A percentile compares a stretch with the other conserved stretches of the same genome.
Evolutionary conservation across 2,113 vertebrate genomes (phyloP).

Genomic region (Deroptyus accipitrinus): DNA sequence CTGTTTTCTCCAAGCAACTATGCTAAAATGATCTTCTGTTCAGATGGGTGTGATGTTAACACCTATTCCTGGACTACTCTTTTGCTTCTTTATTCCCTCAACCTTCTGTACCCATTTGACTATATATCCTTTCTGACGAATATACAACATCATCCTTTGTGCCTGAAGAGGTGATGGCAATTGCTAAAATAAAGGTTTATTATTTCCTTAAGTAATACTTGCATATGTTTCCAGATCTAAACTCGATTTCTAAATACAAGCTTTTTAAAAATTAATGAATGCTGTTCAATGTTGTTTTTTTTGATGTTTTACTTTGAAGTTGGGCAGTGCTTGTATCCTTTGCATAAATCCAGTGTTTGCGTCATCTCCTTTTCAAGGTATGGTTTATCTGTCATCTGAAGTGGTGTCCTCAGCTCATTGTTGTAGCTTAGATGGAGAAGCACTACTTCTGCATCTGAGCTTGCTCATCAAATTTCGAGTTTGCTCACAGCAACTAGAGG

Average conservation of each 20-base stretch:
- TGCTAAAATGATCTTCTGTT: neutral
- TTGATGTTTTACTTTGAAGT: neutral
- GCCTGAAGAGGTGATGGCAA: neutral
- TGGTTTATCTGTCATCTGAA: neutral
- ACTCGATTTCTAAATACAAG: neutral
- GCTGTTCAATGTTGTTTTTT: neutral
- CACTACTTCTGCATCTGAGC: neutral
- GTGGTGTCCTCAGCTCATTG: neutral
- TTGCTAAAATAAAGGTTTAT: neutral
- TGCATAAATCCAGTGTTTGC: neutral
- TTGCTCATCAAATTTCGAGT: neutral
- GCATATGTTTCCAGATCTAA: neutral
- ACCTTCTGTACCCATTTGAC: neutral
- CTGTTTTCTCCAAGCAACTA: conserved; percentile 9
- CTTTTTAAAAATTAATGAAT: neutral
- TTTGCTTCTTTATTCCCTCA: neutral
- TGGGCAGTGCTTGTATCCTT: neutral
- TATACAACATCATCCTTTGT: neutral
- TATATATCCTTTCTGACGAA: neutral
- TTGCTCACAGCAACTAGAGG: neutral
- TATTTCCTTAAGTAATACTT: neutral
- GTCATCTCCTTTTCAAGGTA: neutral
- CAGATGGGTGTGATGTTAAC: neutral
- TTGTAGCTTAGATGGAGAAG: neutral
- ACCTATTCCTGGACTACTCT: neutral